These are phyloP conservation scores for Perca flavescens DNA, from an alignment of 2,113 vertebrate genomes.

Conservation along the genomic window DNA sequence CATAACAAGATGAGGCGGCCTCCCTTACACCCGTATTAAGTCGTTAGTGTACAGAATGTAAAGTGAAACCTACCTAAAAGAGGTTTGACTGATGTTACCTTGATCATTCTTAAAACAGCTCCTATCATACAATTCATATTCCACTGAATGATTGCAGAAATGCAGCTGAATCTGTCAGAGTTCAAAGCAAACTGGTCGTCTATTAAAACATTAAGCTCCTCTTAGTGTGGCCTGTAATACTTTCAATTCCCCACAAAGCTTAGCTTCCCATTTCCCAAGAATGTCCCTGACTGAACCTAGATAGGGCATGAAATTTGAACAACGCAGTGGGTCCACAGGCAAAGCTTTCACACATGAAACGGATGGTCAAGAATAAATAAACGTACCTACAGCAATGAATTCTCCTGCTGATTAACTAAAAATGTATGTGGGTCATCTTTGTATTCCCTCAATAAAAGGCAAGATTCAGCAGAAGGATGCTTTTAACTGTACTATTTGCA, in stretches of 20 bases:
- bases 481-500: not conserved
- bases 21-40: not conserved
- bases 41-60: not conserved
- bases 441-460: not conserved
- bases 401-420: slow-evolving; percentile 7
- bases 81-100: not conserved
- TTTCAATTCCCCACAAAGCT: slow-evolving; percentile 33
- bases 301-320: slow-evolving; percentile 19
- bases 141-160: slow-evolving; percentile 5
- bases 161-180: slow-evolving; percentile 24
- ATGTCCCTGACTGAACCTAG: not conserved
- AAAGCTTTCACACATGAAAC: not conserved
- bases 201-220: slow-evolving; percentile 39
- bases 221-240: slow-evolving; percentile 18
- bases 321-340: slow-evolving; percentile 10
- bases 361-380: slow-evolving; percentile 12
- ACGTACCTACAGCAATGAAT: slow-evolving; percentile 8
- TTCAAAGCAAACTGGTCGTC: slow-evolving; percentile 40
- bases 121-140: slow-evolving; percentile 12
- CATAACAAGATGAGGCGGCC: not conserved
- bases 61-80: not conserved
- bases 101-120: not conserved
- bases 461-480: slow-evolving; percentile 3
- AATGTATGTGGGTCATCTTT: slow-evolving; percentile 11
- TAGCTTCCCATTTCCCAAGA: slow-evolving; percentile 5